Evolutionary conservation across 92 coral and sea anemone species (phyloP).

Genomic region (Epizoanthus scotinus): DNA sequence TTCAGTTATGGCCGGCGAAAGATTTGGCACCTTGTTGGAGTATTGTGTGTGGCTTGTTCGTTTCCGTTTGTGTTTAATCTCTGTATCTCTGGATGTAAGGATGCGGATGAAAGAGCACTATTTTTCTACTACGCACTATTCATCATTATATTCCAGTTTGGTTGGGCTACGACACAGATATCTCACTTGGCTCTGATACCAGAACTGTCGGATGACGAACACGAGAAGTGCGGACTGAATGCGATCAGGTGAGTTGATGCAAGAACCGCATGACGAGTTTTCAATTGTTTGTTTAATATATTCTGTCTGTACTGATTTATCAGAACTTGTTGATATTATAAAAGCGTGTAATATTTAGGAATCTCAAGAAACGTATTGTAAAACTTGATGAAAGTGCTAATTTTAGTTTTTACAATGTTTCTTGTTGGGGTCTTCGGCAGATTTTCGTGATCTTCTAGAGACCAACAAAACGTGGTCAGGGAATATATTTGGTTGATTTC

Average conservation of each 20-base stretch:
- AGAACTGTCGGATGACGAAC: conserved; percentile 76
- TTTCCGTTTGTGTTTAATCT: conserved; percentile 92
- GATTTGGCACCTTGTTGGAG: conserved; percentile 94
- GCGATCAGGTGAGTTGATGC: conserved; percentile 72
- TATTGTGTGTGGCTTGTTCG: conserved; percentile 72
- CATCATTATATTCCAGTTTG: conserved; percentile 92
- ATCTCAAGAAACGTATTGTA: too few relatives aligned
- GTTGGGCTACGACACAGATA: conserved; percentile 99
- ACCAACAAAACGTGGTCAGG: too few relatives aligned
- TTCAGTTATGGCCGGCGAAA: conserved; percentile 86
- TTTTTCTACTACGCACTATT: conserved; percentile 85
- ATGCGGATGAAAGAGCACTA: conserved; percentile 55
- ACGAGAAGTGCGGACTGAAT: conserved; percentile 79
- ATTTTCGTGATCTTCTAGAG: too few relatives aligned
- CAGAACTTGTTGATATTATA: too few relatives aligned
- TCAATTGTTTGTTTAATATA: conserved; percentile 15
- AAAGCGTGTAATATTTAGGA: too few relatives aligned
- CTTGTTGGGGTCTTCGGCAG: too few relatives aligned
- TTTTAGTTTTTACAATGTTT: too few relatives aligned
- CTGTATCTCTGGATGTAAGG: conserved; percentile 72
- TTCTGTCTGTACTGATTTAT: not conserved
- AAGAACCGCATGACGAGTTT: not conserved
- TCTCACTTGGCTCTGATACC: conserved; percentile 96
- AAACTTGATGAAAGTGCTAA: too few relatives aligned
- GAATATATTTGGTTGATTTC: too few relatives aligned